Percentiles rank a stretch among this genome's conserved stretches.
Evolutionary conservation across 2,888 invertebrate species (phyloP).

Genomic region (Trisateles emortualis): DNA sequence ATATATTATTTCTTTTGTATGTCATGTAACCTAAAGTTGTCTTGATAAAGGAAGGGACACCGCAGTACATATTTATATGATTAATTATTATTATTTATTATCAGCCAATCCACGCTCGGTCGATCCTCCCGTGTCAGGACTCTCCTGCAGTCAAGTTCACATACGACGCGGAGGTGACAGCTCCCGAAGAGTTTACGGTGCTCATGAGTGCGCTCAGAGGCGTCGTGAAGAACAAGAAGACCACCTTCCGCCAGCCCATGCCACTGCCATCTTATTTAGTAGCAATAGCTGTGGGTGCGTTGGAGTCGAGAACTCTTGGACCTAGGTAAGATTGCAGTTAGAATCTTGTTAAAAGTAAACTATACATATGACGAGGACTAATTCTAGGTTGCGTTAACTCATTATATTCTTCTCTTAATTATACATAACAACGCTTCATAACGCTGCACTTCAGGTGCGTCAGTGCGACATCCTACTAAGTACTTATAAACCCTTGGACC

Average conservation of each 20-base stretch:
- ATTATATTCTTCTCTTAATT: no score
- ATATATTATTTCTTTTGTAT: no score
- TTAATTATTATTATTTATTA: slow-evolving; percentile 2
- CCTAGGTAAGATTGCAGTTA: slow-evolving; percentile 87
- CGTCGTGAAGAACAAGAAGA: slow-evolving; percentile 74
- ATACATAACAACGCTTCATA: no score
- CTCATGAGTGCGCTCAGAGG: slow-evolving; percentile 95
- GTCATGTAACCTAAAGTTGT: no score
- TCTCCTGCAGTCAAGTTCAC: slow-evolving; percentile 95
- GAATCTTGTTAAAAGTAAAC: background rate
- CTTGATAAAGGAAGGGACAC: no score
- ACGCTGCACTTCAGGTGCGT: no score
- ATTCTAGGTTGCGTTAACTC: no score
- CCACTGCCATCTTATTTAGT: slow-evolving; percentile 96
- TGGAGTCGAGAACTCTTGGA: slow-evolving; percentile 92
- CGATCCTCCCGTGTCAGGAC: slow-evolving; percentile 97
- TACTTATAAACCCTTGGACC: no score
- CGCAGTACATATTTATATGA: no score
- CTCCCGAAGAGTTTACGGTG: slow-evolving; percentile 91
- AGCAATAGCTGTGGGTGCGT: slow-evolving; percentile 94
- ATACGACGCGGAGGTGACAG: slow-evolving; percentile 91
- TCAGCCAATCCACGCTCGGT: slow-evolving; percentile 95
- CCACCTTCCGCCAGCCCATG: slow-evolving; percentile 91
- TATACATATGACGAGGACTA: no score
- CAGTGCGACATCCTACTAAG: no score